phyloP scores from a whole-genome alignment of 92 coral and sea anemone species.

The Ricordea florida region DNA sequence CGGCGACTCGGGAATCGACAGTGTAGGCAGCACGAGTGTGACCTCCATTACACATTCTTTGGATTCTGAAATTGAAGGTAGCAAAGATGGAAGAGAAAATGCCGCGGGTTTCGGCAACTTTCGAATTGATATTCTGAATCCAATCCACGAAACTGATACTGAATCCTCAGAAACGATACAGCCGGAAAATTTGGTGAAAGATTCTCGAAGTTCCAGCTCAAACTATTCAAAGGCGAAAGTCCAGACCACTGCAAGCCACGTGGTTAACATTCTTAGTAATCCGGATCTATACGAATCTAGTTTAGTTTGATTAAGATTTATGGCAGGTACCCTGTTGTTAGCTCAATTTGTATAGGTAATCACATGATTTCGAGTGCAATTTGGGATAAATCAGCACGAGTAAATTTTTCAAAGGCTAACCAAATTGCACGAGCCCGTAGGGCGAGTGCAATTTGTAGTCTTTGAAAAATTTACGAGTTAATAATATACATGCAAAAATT shows the following conservation, averaged over 20 bases:
- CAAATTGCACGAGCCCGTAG: no score
- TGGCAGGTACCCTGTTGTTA: neutral
- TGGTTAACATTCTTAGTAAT: conserved; percentile 57
- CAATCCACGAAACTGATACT: conserved; percentile 70
- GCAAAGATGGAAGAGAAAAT: conserved; percentile 70
- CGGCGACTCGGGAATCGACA: conserved; percentile 90
- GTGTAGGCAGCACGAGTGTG: conserved; percentile 73
- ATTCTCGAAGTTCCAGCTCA: neutral
- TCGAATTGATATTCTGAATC: conserved; percentile 67
- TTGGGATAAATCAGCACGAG: no score
- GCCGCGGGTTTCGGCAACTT: conserved; percentile 21
- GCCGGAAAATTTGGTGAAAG: conserved; percentile 3
- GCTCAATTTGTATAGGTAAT: no score
- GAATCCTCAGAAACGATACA: conserved; percentile 41
- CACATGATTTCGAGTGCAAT: no score
- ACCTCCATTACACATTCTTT: conserved; percentile 75
- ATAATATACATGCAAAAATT: no score
- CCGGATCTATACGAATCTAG: conserved; percentile 74
- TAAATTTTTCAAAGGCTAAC: no score
- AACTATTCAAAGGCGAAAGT: neutral
- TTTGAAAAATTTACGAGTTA: no score
- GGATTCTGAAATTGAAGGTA: conserved; percentile 65
- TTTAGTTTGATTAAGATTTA: conserved; percentile 43
- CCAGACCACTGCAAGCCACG: conserved; percentile 36
- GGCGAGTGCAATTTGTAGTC: no score